Conservation (phyloP, 2,113 vertebrate genomes). For the Cyprinodon variegatus region DNA sequence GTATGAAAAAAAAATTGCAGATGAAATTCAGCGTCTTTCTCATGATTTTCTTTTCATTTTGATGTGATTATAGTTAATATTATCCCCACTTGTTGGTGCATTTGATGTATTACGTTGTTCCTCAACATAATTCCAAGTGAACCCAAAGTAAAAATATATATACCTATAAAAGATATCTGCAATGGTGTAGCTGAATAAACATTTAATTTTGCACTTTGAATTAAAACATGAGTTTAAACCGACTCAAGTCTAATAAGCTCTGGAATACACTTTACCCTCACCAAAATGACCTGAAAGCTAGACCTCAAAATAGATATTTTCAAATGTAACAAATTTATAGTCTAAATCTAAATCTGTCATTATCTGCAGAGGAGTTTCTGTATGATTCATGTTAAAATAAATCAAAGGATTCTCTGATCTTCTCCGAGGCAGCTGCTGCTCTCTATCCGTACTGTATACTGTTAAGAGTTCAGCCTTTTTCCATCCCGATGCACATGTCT, state of each 20-base stretch:
- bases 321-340: constrained; percentile 19
- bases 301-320: constrained; percentile 8
- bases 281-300: constrained; percentile 20
- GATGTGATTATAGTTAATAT: too few relatives aligned
- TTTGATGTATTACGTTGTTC: too few relatives aligned
- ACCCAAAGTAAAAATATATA: not conserved
- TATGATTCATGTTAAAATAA: constrained; percentile 18
- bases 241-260: constrained; percentile 20
- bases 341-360: constrained; percentile 23
- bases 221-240: constrained; percentile 3
- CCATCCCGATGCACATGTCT: constrained; percentile 5
- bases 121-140: too few relatives aligned
- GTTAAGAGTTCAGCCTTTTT: constrained; percentile 11
- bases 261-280: constrained; percentile 11
- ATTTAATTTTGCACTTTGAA: not conserved
- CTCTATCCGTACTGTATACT: constrained; percentile 30
- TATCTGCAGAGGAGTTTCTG: constrained; percentile 11
- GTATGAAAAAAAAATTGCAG: too few relatives aligned
- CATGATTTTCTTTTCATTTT: too few relatives aligned
- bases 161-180: not conserved
- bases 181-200: not conserved
- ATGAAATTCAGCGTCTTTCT: too few relatives aligned
- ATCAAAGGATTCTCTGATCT: constrained; percentile 53
- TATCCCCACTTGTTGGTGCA: too few relatives aligned
- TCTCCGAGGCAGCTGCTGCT: constrained; percentile 41